These are phyloP conservation scores for Harpalus rubripes DNA, from an alignment of 2,888 invertebrate genomes.

Conservation along the genomic window DNA sequence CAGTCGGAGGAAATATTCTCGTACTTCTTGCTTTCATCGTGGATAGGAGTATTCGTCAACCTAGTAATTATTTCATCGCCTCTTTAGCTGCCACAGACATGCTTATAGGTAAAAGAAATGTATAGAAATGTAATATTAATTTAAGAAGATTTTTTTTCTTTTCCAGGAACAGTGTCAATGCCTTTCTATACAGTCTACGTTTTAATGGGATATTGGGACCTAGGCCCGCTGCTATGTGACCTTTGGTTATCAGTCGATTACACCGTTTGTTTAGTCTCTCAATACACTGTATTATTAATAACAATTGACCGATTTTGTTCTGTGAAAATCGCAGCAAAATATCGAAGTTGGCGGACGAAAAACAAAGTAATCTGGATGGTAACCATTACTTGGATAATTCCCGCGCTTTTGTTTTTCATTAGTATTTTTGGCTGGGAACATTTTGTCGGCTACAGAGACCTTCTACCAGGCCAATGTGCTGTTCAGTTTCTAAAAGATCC, in stretches of 20 bases:
- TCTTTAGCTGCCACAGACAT: constrained; percentile 98
- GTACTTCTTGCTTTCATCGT: constrained; percentile 97
- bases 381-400: constrained; percentile 97
- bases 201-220: constrained; percentile 97
- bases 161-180: constrained; percentile 95
- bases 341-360: constrained; percentile 97
- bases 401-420: constrained; percentile 96
- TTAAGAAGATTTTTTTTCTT: constrained; percentile 61
- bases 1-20: constrained; percentile 96
- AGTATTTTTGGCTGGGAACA: constrained; percentile 99
- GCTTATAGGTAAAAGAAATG: constrained; percentile 87
- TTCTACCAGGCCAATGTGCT: constrained; percentile 93
- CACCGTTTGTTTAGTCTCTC: constrained; percentile 98
- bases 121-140: constrained; percentile 3
- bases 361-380: constrained; percentile 97
- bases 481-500: constrained; percentile 99
- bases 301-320: constrained; percentile 99
- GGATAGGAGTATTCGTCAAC: constrained; percentile 95
- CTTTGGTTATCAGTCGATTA: constrained; percentile 99
- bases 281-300: constrained; percentile 98
- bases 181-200: constrained; percentile 99
- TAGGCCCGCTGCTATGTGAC: constrained; percentile 97
- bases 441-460: constrained; percentile 94
- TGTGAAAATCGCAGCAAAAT: constrained; percentile 98
- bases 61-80: constrained; percentile 99